Base-by-base conservation (phyloP, 2,113 vertebrate genomes). In the Sterna hirundo region DNA sequence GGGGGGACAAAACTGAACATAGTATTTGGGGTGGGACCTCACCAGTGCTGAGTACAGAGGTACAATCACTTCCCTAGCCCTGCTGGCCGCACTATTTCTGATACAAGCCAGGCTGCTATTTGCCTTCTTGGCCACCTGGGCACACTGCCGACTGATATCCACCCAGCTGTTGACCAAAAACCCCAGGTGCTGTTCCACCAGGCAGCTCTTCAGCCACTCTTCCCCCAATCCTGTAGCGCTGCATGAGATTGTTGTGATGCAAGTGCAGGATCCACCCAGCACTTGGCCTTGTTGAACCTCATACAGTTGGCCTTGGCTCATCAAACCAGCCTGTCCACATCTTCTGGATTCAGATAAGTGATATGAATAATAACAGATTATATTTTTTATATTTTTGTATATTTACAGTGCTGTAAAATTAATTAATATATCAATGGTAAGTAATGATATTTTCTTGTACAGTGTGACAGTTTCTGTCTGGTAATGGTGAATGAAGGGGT, bases 301-400 rank as follows among this genome's bases (percentile, higher is more conserved):
- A 32, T 52, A 18, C 9, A 8, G 2, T 4, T 68, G 36, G 17
- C 23, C 12, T 58, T 3, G 1, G 13, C 32, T 15, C 44, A 25
- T 27, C 0, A 0, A 40, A 27, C 49, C 38, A 76, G 25, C 14
- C 27, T 70, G 5, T 34, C 13, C 5, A 20, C 0, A 0, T 42
- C 36, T 51, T 84, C 32, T 74, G 4, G 42, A 64, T 27, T 14
- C 5, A 20, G 49, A 25, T 20, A 16, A 29, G 5, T 66, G 4
- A 40, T 34, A 44, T 13, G 9, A 65, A 57, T 65, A 69, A 52
- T 36, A 76, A 26, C 5, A 65, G 7, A 40, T 46, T 4, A 80
- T 64, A 36, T 15, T 25, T 46, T 46, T 44, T 42, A n/a, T 51
- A 55, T 51, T 47, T 65, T 30, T 34, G 22, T 44, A n/a, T 60